Base-by-base conservation (phyloP, 2,888 invertebrate genomes). In the Cepaea hortensis region DNA sequence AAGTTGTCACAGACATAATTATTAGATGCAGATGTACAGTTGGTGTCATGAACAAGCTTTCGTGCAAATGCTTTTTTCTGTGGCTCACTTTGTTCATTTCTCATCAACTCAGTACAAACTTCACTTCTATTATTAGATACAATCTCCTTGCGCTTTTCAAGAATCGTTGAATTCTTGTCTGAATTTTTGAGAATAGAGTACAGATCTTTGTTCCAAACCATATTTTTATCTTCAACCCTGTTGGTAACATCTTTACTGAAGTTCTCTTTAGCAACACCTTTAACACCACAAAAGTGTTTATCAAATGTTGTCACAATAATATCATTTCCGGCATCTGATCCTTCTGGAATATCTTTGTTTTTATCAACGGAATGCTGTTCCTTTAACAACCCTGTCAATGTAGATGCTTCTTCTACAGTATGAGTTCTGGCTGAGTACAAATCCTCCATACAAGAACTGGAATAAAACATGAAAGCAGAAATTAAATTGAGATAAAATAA, bases 1-100 rank as follows among this genome's bases (percentile, higher is more conserved):
- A 87, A 75, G 77, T 80, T 75, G 5, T 73, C 81, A 13, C 87
- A 89, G 61, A 81, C 62, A 65, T 86, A 86, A 55, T 88, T 79
- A 18, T 46, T 89, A 55, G 84, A 84, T 61, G 89, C 89, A 48
- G 89, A 88, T 80, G 90, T 90, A 70, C 90, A 87, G 84, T 92
- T 91, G 72, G 91, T 90, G 80, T 92, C 91, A 20, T 87, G 90
- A 18, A 92, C 88, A 76, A 92, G 89, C 86, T 90, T 90, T 84
- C 91, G 91, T 91, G 92, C 89, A 9, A 92, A 91, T 9, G 89
- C 76, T 68, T 84, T 87, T 35, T 77, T 68, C 48, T 62, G 48
- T 68, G 50, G 48, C 23, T 81, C 76, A 11, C 46, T 75, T 20
- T 79, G 55, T 23, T 84, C 73, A 46, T 11, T 76, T 9, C 86